Conservation (phyloP, 2,113 vertebrate species). For the Anoplopoma fimbria region DNA sequence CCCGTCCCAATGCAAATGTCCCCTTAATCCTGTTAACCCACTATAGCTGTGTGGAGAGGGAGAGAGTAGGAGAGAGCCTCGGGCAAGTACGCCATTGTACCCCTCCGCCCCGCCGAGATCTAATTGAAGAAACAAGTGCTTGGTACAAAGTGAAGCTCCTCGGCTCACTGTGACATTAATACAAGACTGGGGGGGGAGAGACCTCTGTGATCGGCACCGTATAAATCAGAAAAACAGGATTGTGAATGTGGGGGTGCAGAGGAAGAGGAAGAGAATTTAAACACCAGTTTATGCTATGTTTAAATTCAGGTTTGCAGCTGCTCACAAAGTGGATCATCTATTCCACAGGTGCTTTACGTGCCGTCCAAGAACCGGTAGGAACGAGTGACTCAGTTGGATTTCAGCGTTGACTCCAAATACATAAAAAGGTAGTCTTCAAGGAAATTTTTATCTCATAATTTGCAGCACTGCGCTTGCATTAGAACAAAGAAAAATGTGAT, state of each 20-base stretch:
- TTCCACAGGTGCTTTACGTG: slow-evolving; percentile 20
- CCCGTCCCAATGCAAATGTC: slow-evolving; percentile 62
- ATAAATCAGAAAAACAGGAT: slow-evolving; percentile 49
- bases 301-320: slow-evolving; percentile 12
- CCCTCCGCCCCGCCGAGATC: slow-evolving; percentile 70
- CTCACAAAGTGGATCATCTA: slow-evolving; percentile 4
- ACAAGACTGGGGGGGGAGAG: slow-evolving; percentile 11
- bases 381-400: not conserved
- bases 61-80: slow-evolving; percentile 54
- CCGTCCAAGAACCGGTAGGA: not conserved
- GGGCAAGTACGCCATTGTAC: slow-evolving; percentile 48
- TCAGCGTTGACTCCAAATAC: not conserved
- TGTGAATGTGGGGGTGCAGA: slow-evolving; percentile 36
- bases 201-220: slow-evolving; percentile 1
- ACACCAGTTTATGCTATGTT: not conserved
- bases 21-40: slow-evolving; percentile 79
- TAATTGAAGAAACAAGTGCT: slow-evolving; percentile 74
- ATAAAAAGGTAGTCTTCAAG: not conserved
- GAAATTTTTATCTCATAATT: not conserved
- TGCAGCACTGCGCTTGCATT: not conserved
- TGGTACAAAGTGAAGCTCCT: slow-evolving; percentile 60
- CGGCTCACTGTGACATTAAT: slow-evolving; percentile 62
- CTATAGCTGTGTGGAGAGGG: slow-evolving; percentile 55
- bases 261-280: slow-evolving; percentile 36
- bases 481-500: not conserved